Percentiles rank a stretch among this genome's conserved stretches.
Conservation (phyloP, 2,888 invertebrate genomes). For the Gymnoscelis rufifasciata region DNA sequence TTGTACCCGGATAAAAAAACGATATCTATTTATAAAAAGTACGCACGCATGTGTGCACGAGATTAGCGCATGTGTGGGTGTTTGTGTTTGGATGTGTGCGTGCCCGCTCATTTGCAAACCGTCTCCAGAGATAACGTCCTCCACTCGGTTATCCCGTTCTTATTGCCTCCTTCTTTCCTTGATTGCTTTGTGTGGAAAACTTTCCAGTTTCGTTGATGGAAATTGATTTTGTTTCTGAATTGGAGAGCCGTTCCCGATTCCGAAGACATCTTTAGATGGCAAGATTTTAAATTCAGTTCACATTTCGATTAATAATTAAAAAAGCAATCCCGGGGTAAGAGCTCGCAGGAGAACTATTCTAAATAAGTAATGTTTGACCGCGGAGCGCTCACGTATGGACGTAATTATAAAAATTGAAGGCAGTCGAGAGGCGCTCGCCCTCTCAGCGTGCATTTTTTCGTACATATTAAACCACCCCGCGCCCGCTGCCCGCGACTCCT, state of each 20-base stretch:
- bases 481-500: conserved; percentile 70
- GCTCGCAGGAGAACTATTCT: conserved; percentile 52
- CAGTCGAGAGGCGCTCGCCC: conserved; percentile 66
- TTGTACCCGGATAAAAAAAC: conserved; percentile 79
- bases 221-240: conserved; percentile 67
- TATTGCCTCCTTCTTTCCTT: conserved; percentile 75
- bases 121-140: conserved; percentile 78
- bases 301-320: conserved; percentile 48
- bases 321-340: conserved; percentile 48
- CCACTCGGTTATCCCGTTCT: conserved; percentile 75
- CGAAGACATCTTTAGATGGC: not conserved
- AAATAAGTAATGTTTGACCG: conserved; percentile 58
- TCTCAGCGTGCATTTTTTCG: conserved; percentile 78
- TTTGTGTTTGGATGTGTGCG: conserved; percentile 50
- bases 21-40: conserved; percentile 80
- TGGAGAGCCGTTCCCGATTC: conserved; percentile 32
- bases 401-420: conserved; percentile 80
- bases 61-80: conserved; percentile 59
- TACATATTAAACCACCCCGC: conserved; percentile 75
- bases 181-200: conserved; percentile 74
- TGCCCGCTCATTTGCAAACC: conserved; percentile 77
- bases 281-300: conserved; percentile 31
- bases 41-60: conserved; percentile 69
- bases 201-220: conserved; percentile 66
- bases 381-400: conserved; percentile 80